Percentiles rank a stretch among this genome's conserved stretches.
Conservation (phyloP, 2,113 vertebrate species). For the Clarias batrachus region DNA sequence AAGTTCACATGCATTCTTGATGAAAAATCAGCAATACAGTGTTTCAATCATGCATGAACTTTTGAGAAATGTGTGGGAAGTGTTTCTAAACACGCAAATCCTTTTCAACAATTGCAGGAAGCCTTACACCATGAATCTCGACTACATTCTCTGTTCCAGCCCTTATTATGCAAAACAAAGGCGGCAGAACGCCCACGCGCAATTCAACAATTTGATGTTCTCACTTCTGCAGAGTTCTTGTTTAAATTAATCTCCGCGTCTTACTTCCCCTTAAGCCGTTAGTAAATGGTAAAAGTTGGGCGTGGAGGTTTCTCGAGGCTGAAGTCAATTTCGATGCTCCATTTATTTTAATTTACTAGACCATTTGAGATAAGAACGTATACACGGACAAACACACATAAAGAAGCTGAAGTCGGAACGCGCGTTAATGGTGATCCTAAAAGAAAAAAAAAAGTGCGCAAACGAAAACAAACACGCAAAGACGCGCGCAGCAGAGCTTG, state of each 20-base stretch:
- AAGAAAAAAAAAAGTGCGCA: neutral
- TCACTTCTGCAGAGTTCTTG: neutral
- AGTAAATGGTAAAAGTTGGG: neutral
- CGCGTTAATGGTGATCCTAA: neutral
- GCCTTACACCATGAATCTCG: neutral
- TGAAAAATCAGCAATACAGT: neutral
- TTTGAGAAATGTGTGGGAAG: neutral
- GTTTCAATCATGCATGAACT: neutral
- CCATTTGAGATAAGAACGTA: constrained; percentile 14
- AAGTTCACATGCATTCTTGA: neutral
- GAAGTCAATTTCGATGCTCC: constrained; percentile 27
- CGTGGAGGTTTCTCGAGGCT: neutral
- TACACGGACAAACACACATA: neutral
- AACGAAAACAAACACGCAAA: neutral
- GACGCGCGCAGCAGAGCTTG: neutral
- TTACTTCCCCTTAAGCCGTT: neutral
- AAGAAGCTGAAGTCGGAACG: neutral
- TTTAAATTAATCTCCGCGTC: neutral
- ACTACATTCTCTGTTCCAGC: neutral
- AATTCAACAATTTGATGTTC: neutral
- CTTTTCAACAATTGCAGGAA: constrained; percentile 1
- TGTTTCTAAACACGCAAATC: neutral
- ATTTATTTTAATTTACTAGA: constrained; percentile 41
- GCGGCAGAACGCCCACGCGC: constrained; percentile 9
- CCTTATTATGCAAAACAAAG: constrained; percentile 1